Evolutionary conservation across 2,888 invertebrate species (phyloP), one percentile per base, ranked within the genome.

Genomic region (Xestia ashworthii): DNA sequence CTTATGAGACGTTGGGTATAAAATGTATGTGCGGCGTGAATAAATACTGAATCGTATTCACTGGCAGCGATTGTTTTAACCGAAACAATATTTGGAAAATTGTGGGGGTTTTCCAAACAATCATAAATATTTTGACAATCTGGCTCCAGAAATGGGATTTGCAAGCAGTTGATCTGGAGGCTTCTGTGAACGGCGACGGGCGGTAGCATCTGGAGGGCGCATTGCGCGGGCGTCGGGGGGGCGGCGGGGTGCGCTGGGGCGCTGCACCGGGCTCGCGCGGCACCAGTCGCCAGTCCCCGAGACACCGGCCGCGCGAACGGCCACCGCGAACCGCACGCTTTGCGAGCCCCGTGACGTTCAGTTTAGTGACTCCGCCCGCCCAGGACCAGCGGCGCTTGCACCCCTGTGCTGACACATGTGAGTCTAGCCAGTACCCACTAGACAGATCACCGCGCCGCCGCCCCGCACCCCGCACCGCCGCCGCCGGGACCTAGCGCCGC

Each of bases 291-390:
- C 96, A 96, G 96, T 96, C 95, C 96, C 94, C 95, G 95, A 96
- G 95, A 95, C 96, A 95, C 95, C 96, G 96, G 96, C 96, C 96
- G 94, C 92, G 95, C 92, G 96, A 95, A 94, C 96, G 96, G 96
- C 96, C 96, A 95, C 91, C 95, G 95, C 95, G 94, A 94, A 90
- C 86, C 90, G 89, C 85, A 83, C 88, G 87, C 82, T 76, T 81
- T 85, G 90, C 89, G 89, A 90, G 78, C 86, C 82, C 88, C 86
- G 88, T 88, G 89, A 90, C 89, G 92, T 93, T 91, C 93, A 91
- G 92, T 93, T 93, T 90, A 88, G 93, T 93, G 93, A 88, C 91
- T 85, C 92, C 91, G 92, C 92, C 93, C 93, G 92, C 93, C 94
- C 92, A 92, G 91, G 92, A 92, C 91, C 94, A 93, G 93, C 91